phyloP scores from a whole-genome alignment of 2,888 invertebrate species.

The Drosophila phalerata region DNA sequence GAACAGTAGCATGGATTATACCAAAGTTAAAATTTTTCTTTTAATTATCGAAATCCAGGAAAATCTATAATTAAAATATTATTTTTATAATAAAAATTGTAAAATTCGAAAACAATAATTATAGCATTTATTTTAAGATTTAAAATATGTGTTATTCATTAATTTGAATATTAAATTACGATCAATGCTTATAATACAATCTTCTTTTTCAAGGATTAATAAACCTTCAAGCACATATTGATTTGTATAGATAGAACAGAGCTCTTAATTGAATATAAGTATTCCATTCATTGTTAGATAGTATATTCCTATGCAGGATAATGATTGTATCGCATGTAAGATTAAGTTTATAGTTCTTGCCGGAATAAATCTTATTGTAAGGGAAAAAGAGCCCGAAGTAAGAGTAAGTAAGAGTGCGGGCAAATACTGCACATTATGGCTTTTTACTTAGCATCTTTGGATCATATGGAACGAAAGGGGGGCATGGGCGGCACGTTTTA shows the following conservation, averaged over 20 bases:
- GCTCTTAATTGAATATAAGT: neutral
- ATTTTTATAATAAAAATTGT: too few species aligned
- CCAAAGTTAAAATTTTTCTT: too few species aligned
- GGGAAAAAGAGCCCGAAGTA: slow-evolving; percentile 1
- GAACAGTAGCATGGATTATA: too few species aligned
- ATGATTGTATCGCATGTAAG: slow-evolving; percentile 10
- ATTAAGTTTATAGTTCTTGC: slow-evolving; percentile 22
- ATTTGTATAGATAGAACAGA: neutral
- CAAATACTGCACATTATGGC: slow-evolving; percentile 14
- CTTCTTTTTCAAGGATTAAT: too few species aligned
- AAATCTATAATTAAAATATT: too few species aligned
- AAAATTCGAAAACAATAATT: too few species aligned
- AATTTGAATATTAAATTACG: too few species aligned
- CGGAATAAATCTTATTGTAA: slow-evolving; percentile 42
- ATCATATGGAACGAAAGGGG: slow-evolving; percentile 27
- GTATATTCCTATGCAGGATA: neutral
- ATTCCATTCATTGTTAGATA: neutral
- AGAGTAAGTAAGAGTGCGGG: neutral
- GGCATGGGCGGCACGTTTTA: slow-evolving; percentile 65
- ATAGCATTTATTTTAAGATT: too few species aligned
- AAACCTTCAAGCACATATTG: neutral
- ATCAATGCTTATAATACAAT: too few species aligned
- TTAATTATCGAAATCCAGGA: too few species aligned
- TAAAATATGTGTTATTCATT: too few species aligned
- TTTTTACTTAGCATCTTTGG: slow-evolving; percentile 42